Evolutionary conservation across 2,888 invertebrate species (phyloP), one percentile per base, ranked within the genome.

Genomic region (Lepidocyrtoides sp.): DNA sequence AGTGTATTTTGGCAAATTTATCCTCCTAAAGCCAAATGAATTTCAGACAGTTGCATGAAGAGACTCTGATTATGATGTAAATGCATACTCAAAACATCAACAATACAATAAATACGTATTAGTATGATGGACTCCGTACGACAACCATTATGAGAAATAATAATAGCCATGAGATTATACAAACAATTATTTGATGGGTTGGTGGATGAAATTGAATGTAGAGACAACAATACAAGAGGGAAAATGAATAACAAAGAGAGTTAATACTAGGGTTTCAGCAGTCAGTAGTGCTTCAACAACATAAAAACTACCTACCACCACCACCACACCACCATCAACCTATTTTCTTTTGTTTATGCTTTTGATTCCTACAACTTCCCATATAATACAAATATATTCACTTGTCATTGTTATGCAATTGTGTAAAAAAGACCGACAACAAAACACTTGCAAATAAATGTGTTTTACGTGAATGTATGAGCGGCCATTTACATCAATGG

Each of bases 211-310:
- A 69, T 66, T 44, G 66, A 84, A 63, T 66, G 66, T 29, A 54
- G n/a, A 44, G 29, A 69, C 69, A 51, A 51, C 83, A 83, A 63
- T 81, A 17, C 63, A 83, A 8, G 12, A 20, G 23, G 41, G 44
- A 26, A 26, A 84, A n/a, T 51, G 66, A 66, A 51, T 69, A 84
- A 85, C 85, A 72, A 85, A 85, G 54, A 36, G 75, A 72, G 69
- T 87, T 87, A 87, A 87, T 87, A 77, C 32, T 79, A 66, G 87
- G 87, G 77, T 87, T 79, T 77, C 84, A 69, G 66, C n/a, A n/a
- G n/a, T 69, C 32, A 51, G 44, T 69, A 77, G 26, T 48, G 51
- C 77, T 51, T 77, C 77, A 48, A 51, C 23, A 51, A n/a, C 51
- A 29, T 77, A n/a, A n/a, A n/a, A n/a, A n/a, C n/a, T n/a, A n/a